phyloP scores from a whole-genome alignment of 2,888 invertebrate species.

The Dryobotodes eremita region DNA sequence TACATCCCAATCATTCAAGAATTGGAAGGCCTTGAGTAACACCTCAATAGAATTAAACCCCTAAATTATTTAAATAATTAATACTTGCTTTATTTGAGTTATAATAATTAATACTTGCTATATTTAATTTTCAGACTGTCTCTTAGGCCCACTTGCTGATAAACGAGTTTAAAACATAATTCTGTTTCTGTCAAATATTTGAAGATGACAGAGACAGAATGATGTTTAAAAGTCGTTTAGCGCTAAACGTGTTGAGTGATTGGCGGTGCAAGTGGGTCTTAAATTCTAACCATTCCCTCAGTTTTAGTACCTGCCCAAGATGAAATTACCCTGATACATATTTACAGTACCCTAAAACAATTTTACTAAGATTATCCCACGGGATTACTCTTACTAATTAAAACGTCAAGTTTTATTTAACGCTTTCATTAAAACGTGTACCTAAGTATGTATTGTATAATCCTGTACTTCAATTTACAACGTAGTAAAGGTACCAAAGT shows the following conservation, averaged over 20 bases:
- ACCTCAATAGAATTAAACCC: neutral
- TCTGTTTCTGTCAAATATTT: too few relatives aligned
- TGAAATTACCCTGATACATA: neutral
- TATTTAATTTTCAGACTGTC: too few relatives aligned
- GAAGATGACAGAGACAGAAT: too few relatives aligned
- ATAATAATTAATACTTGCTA: too few relatives aligned
- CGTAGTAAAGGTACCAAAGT: slow-evolving; percentile 33
- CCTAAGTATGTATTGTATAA: slow-evolving; percentile 35
- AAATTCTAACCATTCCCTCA: neutral
- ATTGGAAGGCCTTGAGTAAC: neutral
- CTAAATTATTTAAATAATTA: too few relatives aligned
- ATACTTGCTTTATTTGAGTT: too few relatives aligned
- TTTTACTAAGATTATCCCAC: neutral
- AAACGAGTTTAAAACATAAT: too few relatives aligned
- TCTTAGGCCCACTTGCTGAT: too few relatives aligned
- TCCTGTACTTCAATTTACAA: slow-evolving; percentile 39
- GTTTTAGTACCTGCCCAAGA: neutral
- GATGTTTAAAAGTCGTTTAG: too few relatives aligned
- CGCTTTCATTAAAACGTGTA: slow-evolving; percentile 22
- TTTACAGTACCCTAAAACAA: neutral
- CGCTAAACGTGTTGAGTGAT: too few relatives aligned
- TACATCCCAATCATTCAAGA: neutral
- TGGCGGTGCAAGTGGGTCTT: too few relatives aligned
- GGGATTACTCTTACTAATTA: slow-evolving; percentile 28
- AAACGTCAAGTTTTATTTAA: slow-evolving; percentile 28